Percentiles rank a stretch among this genome's conserved stretches.
These are phyloP conservation scores for Capreolus pygargus DNA, from an alignment of 2,113 vertebrate species.

Conservation along the genomic window DNA sequence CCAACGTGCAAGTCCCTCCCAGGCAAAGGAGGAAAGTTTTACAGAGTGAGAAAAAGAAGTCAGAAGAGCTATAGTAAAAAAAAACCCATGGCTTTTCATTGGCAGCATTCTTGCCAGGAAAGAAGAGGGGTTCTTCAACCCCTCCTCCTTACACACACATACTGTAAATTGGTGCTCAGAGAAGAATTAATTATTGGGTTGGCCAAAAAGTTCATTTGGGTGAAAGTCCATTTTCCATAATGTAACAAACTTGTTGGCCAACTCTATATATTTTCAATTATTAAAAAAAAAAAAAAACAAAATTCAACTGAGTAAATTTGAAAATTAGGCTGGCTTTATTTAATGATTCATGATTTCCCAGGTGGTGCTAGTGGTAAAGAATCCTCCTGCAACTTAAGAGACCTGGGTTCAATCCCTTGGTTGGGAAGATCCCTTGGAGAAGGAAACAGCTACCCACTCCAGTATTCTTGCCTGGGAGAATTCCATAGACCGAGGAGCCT, in stretches of 20 bases:
- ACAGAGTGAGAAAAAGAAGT: background rate
- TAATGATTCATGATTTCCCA: background rate
- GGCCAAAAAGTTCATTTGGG: background rate
- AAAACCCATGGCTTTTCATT: background rate
- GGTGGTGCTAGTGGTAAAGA: background rate
- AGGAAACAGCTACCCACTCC: background rate
- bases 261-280: background rate
- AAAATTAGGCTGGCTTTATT: background rate
- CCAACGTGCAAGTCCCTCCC: background rate
- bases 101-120: background rate
- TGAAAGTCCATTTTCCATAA: background rate
- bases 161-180: background rate
- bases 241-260: background rate
- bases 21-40: background rate
- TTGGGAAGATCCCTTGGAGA: background rate
- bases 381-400: background rate
- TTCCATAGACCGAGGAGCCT: background rate
- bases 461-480: background rate
- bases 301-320: background rate
- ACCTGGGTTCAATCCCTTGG: accelerated
- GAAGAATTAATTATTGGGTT: background rate
- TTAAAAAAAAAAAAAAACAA: background rate
- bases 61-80: background rate
- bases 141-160: background rate
- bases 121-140: background rate